Conservation (phyloP, 2,888 invertebrate genomes). For the Disparrhopalites patrizii region DNA sequence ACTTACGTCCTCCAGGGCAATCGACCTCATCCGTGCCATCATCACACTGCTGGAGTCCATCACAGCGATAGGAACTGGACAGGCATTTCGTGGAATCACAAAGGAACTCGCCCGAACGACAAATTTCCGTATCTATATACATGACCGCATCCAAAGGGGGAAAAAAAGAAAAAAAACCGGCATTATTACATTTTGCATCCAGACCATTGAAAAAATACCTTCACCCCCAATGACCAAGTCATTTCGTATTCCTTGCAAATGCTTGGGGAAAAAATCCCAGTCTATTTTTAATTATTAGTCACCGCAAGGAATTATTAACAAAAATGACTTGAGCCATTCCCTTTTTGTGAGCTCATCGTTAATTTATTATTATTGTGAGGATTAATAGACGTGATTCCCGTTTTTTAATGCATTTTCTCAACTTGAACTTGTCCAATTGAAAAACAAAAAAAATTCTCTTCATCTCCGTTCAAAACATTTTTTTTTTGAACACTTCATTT, state of each 20-base stretch:
- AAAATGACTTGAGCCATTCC: no score
- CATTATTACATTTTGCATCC: not conserved
- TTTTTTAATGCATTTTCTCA: no score
- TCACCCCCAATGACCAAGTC: not conserved
- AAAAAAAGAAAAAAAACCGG: no score
- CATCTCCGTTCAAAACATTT: no score
- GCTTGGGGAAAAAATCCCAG: not conserved
- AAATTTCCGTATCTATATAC: conserved; percentile 14
- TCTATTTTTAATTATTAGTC: not conserved
- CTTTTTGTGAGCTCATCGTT: no score
- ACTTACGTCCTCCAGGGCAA: conserved; percentile 26
- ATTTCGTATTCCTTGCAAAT: not conserved
- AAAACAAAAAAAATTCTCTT: no score
- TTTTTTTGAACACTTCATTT: no score
- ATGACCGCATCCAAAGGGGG: not conserved
- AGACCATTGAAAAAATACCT: not conserved
- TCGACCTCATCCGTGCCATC: conserved; percentile 33
- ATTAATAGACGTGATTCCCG: no score
- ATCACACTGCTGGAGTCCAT: conserved; percentile 19
- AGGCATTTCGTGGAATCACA: conserved; percentile 43
- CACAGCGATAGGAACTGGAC: conserved; percentile 35
- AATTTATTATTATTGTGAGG: no score
- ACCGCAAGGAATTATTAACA: no score
- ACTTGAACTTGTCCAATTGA: no score
- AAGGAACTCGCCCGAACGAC: conserved; percentile 36